These are phyloP conservation scores for Rhineura floridana DNA, from an alignment of 2,113 vertebrate genomes.

Conservation along the genomic window DNA sequence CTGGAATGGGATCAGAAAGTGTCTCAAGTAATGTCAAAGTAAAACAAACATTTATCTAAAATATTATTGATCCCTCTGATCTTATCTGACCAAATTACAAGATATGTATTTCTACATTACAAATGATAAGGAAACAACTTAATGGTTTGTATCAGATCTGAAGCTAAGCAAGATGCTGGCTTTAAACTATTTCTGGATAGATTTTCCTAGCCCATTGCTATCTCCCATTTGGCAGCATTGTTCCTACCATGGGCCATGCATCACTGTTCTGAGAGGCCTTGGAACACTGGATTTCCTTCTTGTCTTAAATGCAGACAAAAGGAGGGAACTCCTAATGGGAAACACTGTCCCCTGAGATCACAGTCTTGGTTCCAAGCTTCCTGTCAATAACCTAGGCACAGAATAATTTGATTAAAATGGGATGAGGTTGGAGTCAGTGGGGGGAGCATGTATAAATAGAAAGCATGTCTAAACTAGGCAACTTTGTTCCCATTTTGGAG, in stretches of 20 bases:
- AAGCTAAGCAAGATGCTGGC: background rate
- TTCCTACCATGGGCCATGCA: background rate
- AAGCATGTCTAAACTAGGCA: conserved; percentile 14
- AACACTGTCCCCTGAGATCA: background rate
- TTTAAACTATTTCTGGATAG: background rate
- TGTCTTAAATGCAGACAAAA: conserved; percentile 14
- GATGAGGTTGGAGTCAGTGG: rapidly evolving
- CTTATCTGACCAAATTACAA: background rate
- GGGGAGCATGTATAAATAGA: conserved; percentile 23
- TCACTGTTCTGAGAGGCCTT: background rate
- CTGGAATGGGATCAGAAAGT: background rate
- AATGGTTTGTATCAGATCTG: background rate
- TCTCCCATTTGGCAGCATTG: background rate
- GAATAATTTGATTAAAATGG: background rate
- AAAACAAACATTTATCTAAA: background rate
- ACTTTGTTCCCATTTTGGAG: conserved; percentile 8
- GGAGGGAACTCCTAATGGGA: conserved; percentile 2
- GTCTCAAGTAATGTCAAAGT: background rate
- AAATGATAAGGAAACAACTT: background rate
- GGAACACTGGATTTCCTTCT: conserved; percentile 10
- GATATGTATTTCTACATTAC: background rate
- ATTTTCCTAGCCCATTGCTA: background rate
- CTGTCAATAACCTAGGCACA: rapidly evolving
- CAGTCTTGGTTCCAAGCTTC: background rate
- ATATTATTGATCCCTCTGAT: background rate